Conservation (phyloP, 2,113 vertebrate genomes). For the Halcyon senegalensis region DNA sequence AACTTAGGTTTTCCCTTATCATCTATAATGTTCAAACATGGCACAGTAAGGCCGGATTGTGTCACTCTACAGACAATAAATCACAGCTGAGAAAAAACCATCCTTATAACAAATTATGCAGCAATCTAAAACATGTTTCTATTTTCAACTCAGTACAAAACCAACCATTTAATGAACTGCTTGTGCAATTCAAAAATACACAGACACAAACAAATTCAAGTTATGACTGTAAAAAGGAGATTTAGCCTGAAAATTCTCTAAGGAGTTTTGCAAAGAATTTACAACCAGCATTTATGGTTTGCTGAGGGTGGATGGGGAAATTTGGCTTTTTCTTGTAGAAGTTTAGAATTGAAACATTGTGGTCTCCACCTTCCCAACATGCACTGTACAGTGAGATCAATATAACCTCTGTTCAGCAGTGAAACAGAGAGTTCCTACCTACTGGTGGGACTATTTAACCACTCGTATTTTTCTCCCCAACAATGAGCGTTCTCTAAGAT, state of each 20-base stretch:
- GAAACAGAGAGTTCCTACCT: slow-evolving; percentile 63
- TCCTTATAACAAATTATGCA: background rate
- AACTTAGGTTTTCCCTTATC: background rate
- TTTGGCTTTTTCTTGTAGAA: background rate
- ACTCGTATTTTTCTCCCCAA: slow-evolving; percentile 11
- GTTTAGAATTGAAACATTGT: background rate
- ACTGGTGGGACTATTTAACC: background rate
- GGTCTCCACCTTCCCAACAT: slow-evolving; percentile 29
- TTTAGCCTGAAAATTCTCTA: background rate
- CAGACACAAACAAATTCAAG: background rate
- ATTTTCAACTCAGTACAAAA: background rate
- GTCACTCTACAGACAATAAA: background rate
- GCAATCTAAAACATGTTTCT: background rate
- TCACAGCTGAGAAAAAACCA: background rate
- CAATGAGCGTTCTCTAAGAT: slow-evolving; percentile 45
- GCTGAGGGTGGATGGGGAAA: background rate
- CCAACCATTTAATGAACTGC: background rate
- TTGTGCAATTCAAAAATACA: background rate
- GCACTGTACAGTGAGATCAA: slow-evolving; percentile 56
- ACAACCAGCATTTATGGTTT: background rate
- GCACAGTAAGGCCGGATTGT: background rate
- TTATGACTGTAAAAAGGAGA: background rate
- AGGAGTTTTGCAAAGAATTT: background rate
- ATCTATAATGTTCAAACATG: background rate
- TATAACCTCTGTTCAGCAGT: slow-evolving; percentile 66